These are phyloP conservation scores for Pseudopipra pipra DNA, from an alignment of 2,113 vertebrate species.

Conservation along the genomic window DNA sequence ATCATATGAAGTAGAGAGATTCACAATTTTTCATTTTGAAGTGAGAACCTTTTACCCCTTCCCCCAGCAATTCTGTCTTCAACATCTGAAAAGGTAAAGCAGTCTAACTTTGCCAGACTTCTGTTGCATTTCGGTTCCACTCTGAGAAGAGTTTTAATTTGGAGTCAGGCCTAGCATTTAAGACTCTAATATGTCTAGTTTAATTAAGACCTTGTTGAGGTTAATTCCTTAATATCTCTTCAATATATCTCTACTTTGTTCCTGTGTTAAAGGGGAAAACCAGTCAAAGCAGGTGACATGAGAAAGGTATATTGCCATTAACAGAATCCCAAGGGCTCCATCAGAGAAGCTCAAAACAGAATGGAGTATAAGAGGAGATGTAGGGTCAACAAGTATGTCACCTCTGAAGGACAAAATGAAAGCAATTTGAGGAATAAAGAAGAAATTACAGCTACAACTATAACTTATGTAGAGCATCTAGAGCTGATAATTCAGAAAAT, in stretches of 20 bases:
- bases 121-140: neutral
- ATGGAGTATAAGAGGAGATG: neutral
- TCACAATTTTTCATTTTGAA: neutral
- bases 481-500: neutral
- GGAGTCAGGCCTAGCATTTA: neutral
- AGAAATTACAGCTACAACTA: neutral
- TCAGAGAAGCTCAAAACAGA: neutral
- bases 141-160: neutral
- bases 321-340: neutral
- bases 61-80: neutral
- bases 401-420: neutral
- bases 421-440: neutral
- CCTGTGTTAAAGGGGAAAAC: neutral
- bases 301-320: neutral
- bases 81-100: neutral
- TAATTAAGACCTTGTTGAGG: neutral
- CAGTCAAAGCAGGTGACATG: neutral
- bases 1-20: neutral
- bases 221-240: neutral
- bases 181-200: neutral
- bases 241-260: neutral
- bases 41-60: fast-evolving
- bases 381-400: neutral
- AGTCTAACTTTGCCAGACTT: neutral
- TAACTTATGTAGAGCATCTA: neutral